Evolutionary conservation across 2,113 vertebrate species (phyloP).

Genomic region (Apodemus sylvaticus): DNA sequence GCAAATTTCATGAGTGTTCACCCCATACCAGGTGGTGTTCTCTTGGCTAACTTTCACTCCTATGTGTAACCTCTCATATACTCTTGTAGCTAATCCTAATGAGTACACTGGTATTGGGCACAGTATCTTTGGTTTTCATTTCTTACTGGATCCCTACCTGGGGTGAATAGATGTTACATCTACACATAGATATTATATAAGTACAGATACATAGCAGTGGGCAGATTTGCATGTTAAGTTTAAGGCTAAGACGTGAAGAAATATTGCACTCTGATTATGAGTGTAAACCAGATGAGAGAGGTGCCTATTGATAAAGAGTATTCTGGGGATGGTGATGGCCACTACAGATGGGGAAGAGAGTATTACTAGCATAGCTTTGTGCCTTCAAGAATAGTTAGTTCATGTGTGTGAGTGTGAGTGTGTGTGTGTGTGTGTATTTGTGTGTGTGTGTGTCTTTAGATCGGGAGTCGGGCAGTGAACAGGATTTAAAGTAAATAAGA

Average conservation of each 20-base stretch:
- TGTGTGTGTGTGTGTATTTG: too few relatives aligned
- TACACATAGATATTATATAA: too few relatives aligned
- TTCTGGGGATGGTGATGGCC: not conserved
- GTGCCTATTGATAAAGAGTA: not conserved
- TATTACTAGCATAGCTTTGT: not conserved
- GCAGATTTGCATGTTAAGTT: not conserved
- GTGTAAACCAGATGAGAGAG: not conserved
- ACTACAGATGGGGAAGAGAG: fast-evolving
- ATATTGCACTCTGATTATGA: too few relatives aligned
- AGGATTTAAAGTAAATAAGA: too few relatives aligned
- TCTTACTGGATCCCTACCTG: not conserved
- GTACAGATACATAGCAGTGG: not conserved
- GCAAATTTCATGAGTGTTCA: not conserved
- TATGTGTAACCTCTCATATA: not conserved
- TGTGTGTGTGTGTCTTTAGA: too few relatives aligned
- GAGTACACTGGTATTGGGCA: not conserved
- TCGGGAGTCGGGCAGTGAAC: too few relatives aligned
- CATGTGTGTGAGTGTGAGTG: too few relatives aligned
- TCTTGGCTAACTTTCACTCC: not conserved
- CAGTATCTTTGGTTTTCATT: not conserved
- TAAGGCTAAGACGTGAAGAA: too few relatives aligned
- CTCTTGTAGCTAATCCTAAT: not conserved
- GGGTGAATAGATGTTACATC: not conserved
- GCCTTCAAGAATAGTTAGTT: too few relatives aligned
- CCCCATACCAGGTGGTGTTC: fast-evolving